phyloP scores from a whole-genome alignment of 2,888 invertebrate species.

The Stratiomys singularior region DNA sequence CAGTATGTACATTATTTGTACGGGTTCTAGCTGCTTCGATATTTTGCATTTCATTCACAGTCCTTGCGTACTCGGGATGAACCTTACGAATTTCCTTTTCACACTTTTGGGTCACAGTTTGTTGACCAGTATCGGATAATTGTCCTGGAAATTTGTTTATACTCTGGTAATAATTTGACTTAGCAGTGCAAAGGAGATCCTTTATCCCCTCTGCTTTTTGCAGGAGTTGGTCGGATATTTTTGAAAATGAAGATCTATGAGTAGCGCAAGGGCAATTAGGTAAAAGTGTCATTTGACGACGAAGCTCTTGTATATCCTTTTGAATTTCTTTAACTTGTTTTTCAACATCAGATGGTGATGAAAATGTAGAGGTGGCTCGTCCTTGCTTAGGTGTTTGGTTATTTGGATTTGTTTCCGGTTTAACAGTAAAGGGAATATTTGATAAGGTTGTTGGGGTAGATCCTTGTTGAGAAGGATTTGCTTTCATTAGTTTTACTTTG shows the following conservation, averaged over 20 bases:
- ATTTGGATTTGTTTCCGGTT: no score
- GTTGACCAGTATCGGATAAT: not conserved
- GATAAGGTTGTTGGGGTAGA: no score
- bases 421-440: no score
- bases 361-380: not conserved
- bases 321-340: slow-evolving; percentile 10
- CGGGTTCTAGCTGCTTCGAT: slow-evolving; percentile 19
- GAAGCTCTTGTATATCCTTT: slow-evolving; percentile 29
- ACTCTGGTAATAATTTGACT: not conserved
- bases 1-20: not conserved
- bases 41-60: slow-evolving; percentile 24
- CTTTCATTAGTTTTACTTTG: no score
- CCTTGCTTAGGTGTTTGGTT: no score
- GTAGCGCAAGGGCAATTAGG: not conserved
- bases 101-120: slow-evolving; percentile 24
- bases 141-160: not conserved
- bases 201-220: slow-evolving; percentile 23
- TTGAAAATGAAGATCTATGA: not conserved
- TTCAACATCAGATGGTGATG: not conserved
- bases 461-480: no score
- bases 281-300: not conserved
- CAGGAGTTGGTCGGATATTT: not conserved
- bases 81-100: slow-evolving; percentile 18
- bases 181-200: not conserved
- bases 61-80: slow-evolving; percentile 29